These are phyloP conservation scores for Campylorhamphus procurvoides DNA, from an alignment of 2,113 vertebrate genomes.

Conservation along the genomic window DNA sequence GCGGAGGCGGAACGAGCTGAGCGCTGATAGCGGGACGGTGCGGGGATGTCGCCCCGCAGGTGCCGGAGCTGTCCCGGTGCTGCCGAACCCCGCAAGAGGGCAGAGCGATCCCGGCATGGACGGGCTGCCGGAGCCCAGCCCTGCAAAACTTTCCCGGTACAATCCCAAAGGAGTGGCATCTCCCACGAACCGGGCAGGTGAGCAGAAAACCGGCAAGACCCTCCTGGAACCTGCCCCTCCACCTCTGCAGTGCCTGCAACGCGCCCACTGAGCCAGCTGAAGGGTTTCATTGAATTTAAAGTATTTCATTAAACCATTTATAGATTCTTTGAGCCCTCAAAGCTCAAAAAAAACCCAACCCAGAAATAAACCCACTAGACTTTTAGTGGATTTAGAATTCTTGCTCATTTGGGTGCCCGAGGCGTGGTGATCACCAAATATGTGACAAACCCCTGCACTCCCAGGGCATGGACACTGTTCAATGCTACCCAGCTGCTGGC, in stretches of 20 bases:
- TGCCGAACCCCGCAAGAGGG: conserved; percentile 68
- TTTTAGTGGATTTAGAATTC: background rate
- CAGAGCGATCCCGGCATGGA: conserved; percentile 33
- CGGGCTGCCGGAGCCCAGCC: background rate
- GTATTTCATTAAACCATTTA: background rate
- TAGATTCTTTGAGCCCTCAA: background rate
- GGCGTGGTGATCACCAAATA: background rate
- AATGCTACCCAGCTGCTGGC: background rate
- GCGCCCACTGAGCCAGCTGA: background rate
- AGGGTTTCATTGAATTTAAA: background rate
- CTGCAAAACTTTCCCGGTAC: accelerated
- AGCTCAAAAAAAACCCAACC: background rate
- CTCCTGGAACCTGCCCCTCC: background rate
- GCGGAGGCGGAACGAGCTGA: accelerated
- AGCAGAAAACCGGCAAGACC: background rate
- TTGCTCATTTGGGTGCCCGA: background rate
- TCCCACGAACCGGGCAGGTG: background rate
- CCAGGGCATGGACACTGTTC: background rate
- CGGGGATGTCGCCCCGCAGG: background rate
- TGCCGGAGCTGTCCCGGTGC: background rate
- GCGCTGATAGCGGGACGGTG: background rate
- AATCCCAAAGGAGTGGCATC: background rate
- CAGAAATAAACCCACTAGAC: background rate
- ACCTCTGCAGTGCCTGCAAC: no score
- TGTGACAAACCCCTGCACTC: background rate